Evolutionary conservation across 2,113 vertebrate genomes (phyloP).

Genomic region (Junco hyemalis): DNA sequence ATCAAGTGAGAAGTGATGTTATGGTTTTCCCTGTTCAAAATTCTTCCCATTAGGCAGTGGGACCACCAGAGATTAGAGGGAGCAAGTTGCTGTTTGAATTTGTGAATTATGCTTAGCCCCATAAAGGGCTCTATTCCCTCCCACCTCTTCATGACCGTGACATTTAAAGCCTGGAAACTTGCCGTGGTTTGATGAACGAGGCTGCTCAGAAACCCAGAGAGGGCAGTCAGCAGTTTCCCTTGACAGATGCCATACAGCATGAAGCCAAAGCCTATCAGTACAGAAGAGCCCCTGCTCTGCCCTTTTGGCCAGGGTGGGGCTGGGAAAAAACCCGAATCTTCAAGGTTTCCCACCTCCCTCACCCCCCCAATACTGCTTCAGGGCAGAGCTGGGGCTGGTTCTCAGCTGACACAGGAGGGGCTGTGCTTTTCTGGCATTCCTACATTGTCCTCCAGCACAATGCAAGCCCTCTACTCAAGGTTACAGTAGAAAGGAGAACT

Average conservation of each 20-base stretch:
- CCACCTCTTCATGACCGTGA: not conserved
- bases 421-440: not conserved
- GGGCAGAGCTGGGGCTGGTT: not conserved
- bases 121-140: not conserved
- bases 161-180: conserved; percentile 57
- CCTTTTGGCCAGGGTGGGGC: not conserved
- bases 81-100: not conserved
- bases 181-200: conserved; percentile 12
- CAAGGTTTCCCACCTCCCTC: not conserved
- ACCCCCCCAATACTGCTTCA: not conserved
- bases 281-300: not conserved
- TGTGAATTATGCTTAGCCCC: not conserved
- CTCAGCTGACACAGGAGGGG: not conserved
- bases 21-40: not conserved
- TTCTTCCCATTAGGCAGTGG: not conserved
- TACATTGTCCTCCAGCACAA: conserved; percentile 15
- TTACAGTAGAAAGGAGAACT: not conserved
- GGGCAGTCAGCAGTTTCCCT: conserved; percentile 26
- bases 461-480: conserved; percentile 15
- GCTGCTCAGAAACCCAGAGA: conserved; percentile 2
- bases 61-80: not conserved
- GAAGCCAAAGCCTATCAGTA: not conserved
- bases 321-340: not conserved
- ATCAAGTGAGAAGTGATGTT: not conserved
- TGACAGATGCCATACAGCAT: not conserved